Evolutionary conservation across 2,888 invertebrate genomes (phyloP).

Genomic region (Alloscopus bannaensis): DNA sequence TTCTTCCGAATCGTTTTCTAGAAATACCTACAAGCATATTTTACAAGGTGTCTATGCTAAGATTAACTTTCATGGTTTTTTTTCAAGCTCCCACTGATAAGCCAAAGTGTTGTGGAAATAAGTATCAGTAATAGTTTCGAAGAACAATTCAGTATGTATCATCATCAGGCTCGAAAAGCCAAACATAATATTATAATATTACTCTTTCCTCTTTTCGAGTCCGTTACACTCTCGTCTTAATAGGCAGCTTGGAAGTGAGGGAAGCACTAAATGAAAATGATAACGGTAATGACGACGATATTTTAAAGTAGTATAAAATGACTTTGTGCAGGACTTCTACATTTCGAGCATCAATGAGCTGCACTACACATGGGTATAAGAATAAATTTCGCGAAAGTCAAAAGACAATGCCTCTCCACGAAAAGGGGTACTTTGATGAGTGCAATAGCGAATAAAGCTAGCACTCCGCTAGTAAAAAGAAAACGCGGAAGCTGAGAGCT

Average conservation of each 20-base stretch:
- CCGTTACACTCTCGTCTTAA: not conserved
- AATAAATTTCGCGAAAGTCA: conserved; percentile 14
- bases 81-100: not conserved
- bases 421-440: not conserved
- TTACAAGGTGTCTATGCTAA: too few species aligned
- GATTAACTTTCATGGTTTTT: not conserved
- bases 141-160: not conserved
- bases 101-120: not conserved
- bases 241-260: conserved; percentile 5
- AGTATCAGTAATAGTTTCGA: not conserved
- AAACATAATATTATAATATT: not conserved
- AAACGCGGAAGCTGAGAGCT: conserved; percentile 1
- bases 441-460: not conserved
- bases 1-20: not conserved
- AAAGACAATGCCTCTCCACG: not conserved
- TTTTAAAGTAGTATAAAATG: conserved; percentile 51
- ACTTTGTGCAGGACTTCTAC: conserved; percentile 32
- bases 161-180: not conserved
- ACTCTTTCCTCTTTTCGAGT: not conserved
- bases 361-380: not conserved
- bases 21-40: too few species aligned
- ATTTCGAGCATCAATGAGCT: conserved; percentile 12
- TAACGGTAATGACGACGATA: conserved; percentile 50
- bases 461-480: not conserved
- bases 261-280: conserved; percentile 45